phyloP scores from a whole-genome alignment of 1,140 invertebrate genomes.

The Penaeus japonicus region DNA sequence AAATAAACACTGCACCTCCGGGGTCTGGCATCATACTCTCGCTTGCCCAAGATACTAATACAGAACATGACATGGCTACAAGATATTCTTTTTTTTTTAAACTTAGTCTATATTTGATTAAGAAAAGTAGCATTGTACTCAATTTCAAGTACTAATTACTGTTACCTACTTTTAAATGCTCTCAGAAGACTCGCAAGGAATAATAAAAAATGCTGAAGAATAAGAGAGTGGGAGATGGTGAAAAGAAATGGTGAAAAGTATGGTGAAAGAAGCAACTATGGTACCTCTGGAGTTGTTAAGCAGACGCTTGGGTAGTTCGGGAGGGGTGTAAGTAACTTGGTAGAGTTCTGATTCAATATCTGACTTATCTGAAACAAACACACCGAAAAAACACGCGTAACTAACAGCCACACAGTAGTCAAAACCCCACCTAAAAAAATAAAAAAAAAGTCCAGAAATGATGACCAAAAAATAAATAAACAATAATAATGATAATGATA shows the following conservation, averaged over 20 bases:
- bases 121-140: no score
- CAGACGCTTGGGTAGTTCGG: constrained; percentile 54
- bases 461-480: neutral
- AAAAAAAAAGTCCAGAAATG: neutral
- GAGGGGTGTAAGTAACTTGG: constrained; percentile 57
- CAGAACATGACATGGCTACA: no score
- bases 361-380: constrained; percentile 57
- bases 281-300: constrained; percentile 55
- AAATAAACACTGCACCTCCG: no score
- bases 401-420: constrained; percentile 56
- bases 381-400: constrained; percentile 53
- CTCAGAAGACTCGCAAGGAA: neutral
- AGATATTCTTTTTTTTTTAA: no score
- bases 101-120: no score
- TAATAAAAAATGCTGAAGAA: neutral
- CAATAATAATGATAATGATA: no score
- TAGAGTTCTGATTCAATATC: constrained; percentile 55
- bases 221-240: neutral
- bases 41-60: no score
- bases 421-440: constrained; percentile 10
- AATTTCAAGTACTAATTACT: neutral
- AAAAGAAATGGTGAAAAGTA: neutral
- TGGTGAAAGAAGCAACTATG: neutral
- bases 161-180: neutral
- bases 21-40: no score